Evolutionary conservation across 2,888 invertebrate genomes (phyloP).

Genomic region (Pollenia angustigena): DNA sequence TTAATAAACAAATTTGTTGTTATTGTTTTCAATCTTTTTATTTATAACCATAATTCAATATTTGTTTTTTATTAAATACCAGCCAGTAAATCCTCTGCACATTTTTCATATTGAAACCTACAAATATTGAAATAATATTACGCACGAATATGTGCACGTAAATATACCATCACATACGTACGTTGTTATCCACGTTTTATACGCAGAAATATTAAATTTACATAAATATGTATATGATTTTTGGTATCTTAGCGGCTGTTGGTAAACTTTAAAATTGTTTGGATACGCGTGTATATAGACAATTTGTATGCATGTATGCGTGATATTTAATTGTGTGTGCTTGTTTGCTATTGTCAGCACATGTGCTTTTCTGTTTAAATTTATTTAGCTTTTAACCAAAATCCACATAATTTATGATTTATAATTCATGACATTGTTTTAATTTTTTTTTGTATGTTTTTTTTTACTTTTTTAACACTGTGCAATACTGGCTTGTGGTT

Average conservation of each 20-base stretch:
- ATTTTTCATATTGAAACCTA: not conserved
- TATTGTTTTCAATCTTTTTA: conserved; percentile 18
- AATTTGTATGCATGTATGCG: not conserved
- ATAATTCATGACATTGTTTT: conserved; percentile 34
- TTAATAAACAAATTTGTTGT: not conserved
- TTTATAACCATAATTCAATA: conserved; percentile 26
- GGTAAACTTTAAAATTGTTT: no score
- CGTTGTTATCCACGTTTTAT: not conserved
- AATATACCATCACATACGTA: not conserved
- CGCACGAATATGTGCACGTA: not conserved
- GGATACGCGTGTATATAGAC: not conserved
- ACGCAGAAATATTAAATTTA: not conserved
- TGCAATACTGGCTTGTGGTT: not conserved
- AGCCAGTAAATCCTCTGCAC: not conserved
- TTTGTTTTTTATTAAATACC: not conserved
- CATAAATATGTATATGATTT: no score
- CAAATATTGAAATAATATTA: not conserved
- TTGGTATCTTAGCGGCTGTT: no score
- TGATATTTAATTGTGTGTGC: not conserved
- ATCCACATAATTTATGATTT: not conserved
- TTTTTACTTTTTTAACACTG: not conserved
- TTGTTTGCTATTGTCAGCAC: not conserved
- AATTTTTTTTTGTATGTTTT: not conserved
- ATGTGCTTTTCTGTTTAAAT: not conserved
- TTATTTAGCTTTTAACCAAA: not conserved